phyloP scores from a whole-genome alignment of 30 jellyfish, hydroid and myxozoan species.

The Pelagia noctiluca region DNA sequence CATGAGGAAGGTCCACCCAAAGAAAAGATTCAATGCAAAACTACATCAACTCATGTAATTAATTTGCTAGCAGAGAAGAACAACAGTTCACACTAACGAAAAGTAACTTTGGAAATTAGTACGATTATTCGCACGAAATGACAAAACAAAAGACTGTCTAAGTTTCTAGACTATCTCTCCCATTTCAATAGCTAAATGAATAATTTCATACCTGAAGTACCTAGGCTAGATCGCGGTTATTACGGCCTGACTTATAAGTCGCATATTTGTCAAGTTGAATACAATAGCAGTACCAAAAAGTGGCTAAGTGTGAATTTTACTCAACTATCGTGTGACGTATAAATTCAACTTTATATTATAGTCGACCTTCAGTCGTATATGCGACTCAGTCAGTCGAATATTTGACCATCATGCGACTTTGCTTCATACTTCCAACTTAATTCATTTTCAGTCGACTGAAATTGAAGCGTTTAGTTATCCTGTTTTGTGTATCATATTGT shows the following conservation, averaged over 20 bases:
- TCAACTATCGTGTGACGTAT: conserved; percentile 1
- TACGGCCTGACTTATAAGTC: conserved; percentile 3
- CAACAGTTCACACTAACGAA: too few relatives aligned
- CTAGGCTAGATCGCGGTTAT: too few relatives aligned
- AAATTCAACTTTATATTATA: not conserved
- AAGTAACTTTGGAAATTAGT: too few relatives aligned
- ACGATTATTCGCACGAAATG: too few relatives aligned
- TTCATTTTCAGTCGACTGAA: conserved; percentile 41
- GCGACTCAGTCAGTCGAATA: conserved; percentile 8
- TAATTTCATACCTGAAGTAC: too few relatives aligned
- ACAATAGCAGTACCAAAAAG: not conserved
- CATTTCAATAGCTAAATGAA: too few relatives aligned
- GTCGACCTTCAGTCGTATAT: not conserved
- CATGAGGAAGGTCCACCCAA: too few relatives aligned
- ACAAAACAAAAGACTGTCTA: too few relatives aligned
- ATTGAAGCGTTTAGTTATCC: conserved; percentile 15
- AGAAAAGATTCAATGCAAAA: too few relatives aligned
- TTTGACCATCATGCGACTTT: conserved; percentile 1
- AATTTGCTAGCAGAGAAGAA: too few relatives aligned
- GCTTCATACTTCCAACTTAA: not conserved
- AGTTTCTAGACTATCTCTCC: too few relatives aligned
- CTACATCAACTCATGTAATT: too few relatives aligned
- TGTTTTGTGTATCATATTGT: conserved; percentile 37
- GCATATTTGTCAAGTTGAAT: conserved; percentile 8
- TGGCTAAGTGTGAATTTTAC: conserved; percentile 1